A percentile compares a stretch with the other conserved stretches of the same genome.
Conservation (phyloP, 1,140 invertebrate species). For the Mactra quadrangularis region DNA sequence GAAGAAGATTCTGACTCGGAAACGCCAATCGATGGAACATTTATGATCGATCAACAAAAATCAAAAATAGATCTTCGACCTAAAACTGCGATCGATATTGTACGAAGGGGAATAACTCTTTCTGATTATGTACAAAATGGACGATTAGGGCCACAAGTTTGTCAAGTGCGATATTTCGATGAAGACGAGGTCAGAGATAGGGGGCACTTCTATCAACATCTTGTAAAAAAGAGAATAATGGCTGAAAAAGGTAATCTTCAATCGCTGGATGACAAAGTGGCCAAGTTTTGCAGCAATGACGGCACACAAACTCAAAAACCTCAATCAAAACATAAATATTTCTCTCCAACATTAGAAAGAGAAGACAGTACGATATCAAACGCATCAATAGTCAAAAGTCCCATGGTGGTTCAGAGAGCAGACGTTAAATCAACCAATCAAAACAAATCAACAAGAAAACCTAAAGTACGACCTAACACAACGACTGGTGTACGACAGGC, state of each 20-base stretch:
- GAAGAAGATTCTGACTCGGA: slow-evolving; percentile 48
- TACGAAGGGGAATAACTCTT: slow-evolving; percentile 15
- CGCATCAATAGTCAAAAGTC: too few relatives aligned
- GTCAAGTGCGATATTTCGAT: slow-evolving; percentile 51
- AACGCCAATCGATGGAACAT: slow-evolving; percentile 42
- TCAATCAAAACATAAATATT: slow-evolving; percentile 14
- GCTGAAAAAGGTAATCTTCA: slow-evolving; percentile 38
- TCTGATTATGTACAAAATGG: slow-evolving; percentile 24
- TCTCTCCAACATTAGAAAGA: too few relatives aligned
- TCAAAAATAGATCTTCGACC: slow-evolving; percentile 57
- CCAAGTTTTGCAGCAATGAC: slow-evolving; percentile 46
- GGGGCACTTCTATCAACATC: slow-evolving; percentile 41
- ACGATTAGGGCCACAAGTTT: slow-evolving; percentile 25
- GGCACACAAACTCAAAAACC: slow-evolving; percentile 40
- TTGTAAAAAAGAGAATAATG: slow-evolving; percentile 46
- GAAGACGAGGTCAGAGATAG: slow-evolving; percentile 58
- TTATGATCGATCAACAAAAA: slow-evolving; percentile 56
- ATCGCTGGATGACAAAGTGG: slow-evolving; percentile 49
- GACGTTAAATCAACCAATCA: too few relatives aligned
- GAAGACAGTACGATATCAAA: too few relatives aligned
- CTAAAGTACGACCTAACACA: too few relatives aligned
- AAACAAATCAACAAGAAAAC: too few relatives aligned
- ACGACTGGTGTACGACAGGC: too few relatives aligned
- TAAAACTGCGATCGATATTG: slow-evolving; percentile 55
- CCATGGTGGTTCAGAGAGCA: too few relatives aligned